Evolutionary conservation across 1,140 invertebrate genomes (phyloP), one percentile per base, ranked within the genome.

Genomic region (Achroia grisella): DNA sequence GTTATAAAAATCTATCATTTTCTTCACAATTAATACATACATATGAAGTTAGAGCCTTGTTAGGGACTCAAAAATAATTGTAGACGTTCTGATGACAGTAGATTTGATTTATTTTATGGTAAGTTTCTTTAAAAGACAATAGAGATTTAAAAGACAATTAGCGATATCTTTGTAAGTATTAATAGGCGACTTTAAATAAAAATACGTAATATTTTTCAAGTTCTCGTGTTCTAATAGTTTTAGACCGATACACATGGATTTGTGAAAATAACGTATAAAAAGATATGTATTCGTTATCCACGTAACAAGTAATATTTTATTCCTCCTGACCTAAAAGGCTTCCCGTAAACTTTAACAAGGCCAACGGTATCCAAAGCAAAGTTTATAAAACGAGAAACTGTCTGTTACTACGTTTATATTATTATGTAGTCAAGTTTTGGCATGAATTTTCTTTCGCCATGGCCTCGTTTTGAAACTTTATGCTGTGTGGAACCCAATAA

Each of bases 341-440:
- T 58, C 52, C 56, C 59, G 35, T 28, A 63, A 73, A 66, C 47
- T 73, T 71, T 59, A 58, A 64, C 70, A 70, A 75, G 68, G 70
- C 52, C 64, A 52, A 34, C 44, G 45, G 55, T 61, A 55, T 64
- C 57, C 47, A 51, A 65, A 66, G 52, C 49, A 52, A 57, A 62
- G 52, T 62, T 75, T 70, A 49, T 61, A 62, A 61, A 63, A 66
- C 56, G 56, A 48, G 56, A 59, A 76, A 71, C 53, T 56, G 55
- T 56, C 32, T 43, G 44, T 60, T 65, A 54, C 56, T 62, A 70
- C 54, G 45, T 67, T 58, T 63, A 63, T 23, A 23, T 23, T 23
- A 23, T 23, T 62, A 57, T 46, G 47, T 56, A 48, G 48, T 64
- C 43, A 63, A 71, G 54, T 68, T 65, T 63, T 53, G 47, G 57